Evolutionary conservation across 2,797 vertebrate genomes (phyloP).

Genomic region (Microcaecilia unicolor): DNA sequence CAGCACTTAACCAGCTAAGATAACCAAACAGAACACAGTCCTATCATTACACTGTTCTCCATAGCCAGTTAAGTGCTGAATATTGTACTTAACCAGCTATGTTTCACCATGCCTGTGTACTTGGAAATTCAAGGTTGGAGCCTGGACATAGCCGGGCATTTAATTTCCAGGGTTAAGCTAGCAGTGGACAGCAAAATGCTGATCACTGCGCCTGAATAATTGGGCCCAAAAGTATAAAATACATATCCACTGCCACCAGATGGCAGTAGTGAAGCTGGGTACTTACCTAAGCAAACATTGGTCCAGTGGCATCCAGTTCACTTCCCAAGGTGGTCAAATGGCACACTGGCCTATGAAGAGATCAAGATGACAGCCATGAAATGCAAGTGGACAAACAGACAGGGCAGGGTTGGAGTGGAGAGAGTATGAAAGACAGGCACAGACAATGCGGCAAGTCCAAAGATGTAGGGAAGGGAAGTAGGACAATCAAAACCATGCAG

Average conservation of each 20-base stretch:
- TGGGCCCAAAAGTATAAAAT: background rate
- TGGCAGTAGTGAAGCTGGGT: background rate
- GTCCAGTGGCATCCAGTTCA: slow-evolving; percentile 57
- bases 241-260: fast-evolving
- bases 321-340: slow-evolving; percentile 93
- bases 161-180: background rate
- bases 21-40: no score
- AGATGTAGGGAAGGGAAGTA: no score
- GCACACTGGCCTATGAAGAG: slow-evolving; percentile 78
- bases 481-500: no score
- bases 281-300: slow-evolving; percentile 71
- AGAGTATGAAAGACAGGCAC: background rate
- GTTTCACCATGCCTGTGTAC: no score
- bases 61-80: no score
- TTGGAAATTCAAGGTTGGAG: background rate
- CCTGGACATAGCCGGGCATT: background rate
- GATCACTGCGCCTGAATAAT: background rate
- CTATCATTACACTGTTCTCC: no score
- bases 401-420: background rate
- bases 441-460: no score
- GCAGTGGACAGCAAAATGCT: background rate
- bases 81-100: no score
- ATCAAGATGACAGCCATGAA: background rate
- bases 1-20: no score
- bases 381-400: no score